Base-by-base conservation (phyloP, 2,888 invertebrate genomes). In the Caenorhabditis afra region DNA sequence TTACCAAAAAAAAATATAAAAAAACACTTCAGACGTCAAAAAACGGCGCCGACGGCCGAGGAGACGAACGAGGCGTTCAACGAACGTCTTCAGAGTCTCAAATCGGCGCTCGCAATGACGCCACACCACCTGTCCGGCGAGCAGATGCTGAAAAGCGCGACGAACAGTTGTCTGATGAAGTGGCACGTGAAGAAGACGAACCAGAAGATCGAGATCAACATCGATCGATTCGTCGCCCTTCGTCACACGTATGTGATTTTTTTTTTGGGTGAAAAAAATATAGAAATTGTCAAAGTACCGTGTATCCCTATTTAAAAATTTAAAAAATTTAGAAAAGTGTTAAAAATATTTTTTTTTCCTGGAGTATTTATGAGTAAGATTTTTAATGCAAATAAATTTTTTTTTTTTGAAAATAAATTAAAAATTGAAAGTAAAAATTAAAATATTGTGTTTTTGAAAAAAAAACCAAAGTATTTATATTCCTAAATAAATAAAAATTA, bases 91-190 rank as follows among this genome's bases (percentile, higher is more conserved):
- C 45, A 22, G 0, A 55, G 55, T n/a, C 44, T 78, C 39, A 78
- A 67, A 39, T 7, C 22, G 2, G 49, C 71, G 1, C n/a, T 78
- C 14, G 50, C 49, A 4, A 23, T 66, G 71, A 80, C 80, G 3
- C 66, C 75, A 0, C 70, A 75, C 35, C 75, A 80, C 39, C 11
- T 76, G 20, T 66, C 55, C 4, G 71, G 61, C 0, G 80, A 75
- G 29, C 80, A 80, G 66, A 80, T 80, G 80, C 59, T 80, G 18
- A 65, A 70, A 70, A 20, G 62, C 1, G 80, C 80, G 10, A 67
- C 66, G 3, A 39, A 49, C 18, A 49, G 67, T 29, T 70, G 75
- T 41, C 22, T 57, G 1, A 44, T 75, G 55, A 71, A 70, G 50
- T 75, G 57, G 61, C 49, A 29, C 35, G 49, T 71, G 23, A 70